These are phyloP conservation scores for Diglossa cyanea DNA, from an alignment of 2,797 vertebrate genomes.

Conservation along the genomic window DNA sequence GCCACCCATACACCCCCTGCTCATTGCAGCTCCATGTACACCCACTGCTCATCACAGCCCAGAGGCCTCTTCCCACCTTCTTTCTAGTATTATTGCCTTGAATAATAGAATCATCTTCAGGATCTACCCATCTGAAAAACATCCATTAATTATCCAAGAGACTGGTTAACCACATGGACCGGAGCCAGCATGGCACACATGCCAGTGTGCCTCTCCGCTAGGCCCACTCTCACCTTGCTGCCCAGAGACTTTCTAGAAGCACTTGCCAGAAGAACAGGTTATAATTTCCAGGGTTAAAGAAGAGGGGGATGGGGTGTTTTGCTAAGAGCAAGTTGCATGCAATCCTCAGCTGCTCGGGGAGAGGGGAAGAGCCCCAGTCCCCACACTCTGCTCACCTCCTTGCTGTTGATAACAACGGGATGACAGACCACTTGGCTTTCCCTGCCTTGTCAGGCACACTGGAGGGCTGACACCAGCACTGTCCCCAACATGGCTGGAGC, in stretches of 20 bases:
- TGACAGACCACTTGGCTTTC: background rate
- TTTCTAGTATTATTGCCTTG: background rate
- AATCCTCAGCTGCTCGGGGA: background rate
- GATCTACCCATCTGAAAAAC: background rate
- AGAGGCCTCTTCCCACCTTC: background rate
- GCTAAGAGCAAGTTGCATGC: background rate
- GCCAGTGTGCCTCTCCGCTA: accelerated
- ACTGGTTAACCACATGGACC: background rate
- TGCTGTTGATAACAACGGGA: accelerated
- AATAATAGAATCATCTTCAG: background rate
- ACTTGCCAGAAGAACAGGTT: background rate
- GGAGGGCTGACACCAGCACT: background rate
- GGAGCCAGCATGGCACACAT: accelerated
- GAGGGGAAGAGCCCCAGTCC: background rate
- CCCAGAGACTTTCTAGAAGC: background rate
- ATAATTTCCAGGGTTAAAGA: background rate
- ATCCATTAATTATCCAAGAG: background rate
- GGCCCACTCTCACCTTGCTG: background rate
- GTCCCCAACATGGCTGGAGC: background rate
- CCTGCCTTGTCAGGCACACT: background rate
- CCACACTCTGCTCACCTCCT: accelerated
- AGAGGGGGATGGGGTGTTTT: background rate
- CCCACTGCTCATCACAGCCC: background rate
- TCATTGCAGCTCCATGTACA: background rate
- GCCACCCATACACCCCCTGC: background rate